Conservation (phyloP, 2,888 invertebrate genomes). For the Trissolcus japonicus region DNA sequence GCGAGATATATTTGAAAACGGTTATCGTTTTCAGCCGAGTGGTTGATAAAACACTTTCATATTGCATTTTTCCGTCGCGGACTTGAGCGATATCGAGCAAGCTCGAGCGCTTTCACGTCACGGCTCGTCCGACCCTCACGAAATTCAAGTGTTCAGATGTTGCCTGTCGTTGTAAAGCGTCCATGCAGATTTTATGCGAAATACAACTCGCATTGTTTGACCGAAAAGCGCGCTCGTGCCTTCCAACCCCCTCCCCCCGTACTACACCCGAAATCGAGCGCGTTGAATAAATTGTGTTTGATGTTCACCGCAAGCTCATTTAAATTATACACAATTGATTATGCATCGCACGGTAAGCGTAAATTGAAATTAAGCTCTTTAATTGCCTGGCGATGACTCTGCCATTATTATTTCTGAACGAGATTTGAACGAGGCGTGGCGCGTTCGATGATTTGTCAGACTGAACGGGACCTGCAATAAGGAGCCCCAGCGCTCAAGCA, state of each 20-base stretch:
- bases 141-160: background rate
- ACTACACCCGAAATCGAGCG: constrained; percentile 12
- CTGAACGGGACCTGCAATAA: constrained; percentile 22
- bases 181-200: no score
- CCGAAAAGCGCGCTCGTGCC: background rate
- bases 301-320: constrained; percentile 17
- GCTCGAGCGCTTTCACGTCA: background rate
- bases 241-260: background rate
- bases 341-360: constrained; percentile 1
- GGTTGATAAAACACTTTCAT: constrained; percentile 25
- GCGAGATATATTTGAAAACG: constrained; percentile 11
- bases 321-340: constrained; percentile 23
- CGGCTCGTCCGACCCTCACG: background rate
- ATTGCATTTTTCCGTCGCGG: constrained; percentile 7
- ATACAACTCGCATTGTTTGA: background rate
- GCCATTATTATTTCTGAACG: background rate
- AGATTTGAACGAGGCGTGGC: background rate
- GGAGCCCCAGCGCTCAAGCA: constrained; percentile 21
- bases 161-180: background rate
- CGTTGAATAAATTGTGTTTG: constrained; percentile 16
- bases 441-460: constrained; percentile 20
- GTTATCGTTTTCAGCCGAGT: constrained; percentile 21
- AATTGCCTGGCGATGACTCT: no score
- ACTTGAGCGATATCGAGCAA: constrained; percentile 11
- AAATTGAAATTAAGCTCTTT: background rate